phyloP scores from a whole-genome alignment of 2,888 invertebrate genomes.

The Polia nebulosa region DNA sequence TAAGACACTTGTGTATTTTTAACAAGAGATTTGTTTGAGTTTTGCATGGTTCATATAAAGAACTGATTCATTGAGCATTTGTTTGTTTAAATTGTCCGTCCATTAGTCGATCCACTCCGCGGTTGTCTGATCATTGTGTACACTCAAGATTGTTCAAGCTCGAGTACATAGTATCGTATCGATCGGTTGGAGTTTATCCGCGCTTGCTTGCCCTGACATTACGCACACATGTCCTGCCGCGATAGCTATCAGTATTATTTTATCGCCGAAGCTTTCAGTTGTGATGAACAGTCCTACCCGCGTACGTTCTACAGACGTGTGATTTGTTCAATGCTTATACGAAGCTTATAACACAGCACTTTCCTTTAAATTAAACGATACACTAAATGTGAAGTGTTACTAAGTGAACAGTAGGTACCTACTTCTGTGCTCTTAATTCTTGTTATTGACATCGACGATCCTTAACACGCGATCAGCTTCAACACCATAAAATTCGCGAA shows the following conservation, averaged over 20 bases:
- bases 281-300: slow-evolving; percentile 78
- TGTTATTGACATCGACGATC: slow-evolving; percentile 2
- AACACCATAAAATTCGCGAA: slow-evolving; percentile 19
- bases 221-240: slow-evolving; percentile 62
- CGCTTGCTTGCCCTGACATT: slow-evolving; percentile 67
- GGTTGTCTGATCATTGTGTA: slow-evolving; percentile 31
- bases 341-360: not conserved
- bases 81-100: slow-evolving; percentile 60
- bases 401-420: slow-evolving; percentile 13
- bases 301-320: slow-evolving; percentile 78
- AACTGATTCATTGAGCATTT: slow-evolving; percentile 50
- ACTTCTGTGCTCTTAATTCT: slow-evolving; percentile 1
- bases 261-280: slow-evolving; percentile 77
- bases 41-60: slow-evolving; percentile 44
- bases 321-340: slow-evolving; percentile 59
- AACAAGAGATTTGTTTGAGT: slow-evolving; percentile 44
- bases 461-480: slow-evolving; percentile 2
- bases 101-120: slow-evolving; percentile 55
- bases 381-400: slow-evolving; percentile 2
- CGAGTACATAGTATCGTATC: slow-evolving; percentile 43
- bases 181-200: slow-evolving; percentile 56
- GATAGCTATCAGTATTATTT: slow-evolving; percentile 72
- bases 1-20: slow-evolving; percentile 36
- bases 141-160: slow-evolving; percentile 20
- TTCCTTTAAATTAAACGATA: slow-evolving; percentile 3